Evolutionary conservation across 53 echinoderm and acorn worm species (phyloP).

Genomic region (Patiria pectinifera): DNA sequence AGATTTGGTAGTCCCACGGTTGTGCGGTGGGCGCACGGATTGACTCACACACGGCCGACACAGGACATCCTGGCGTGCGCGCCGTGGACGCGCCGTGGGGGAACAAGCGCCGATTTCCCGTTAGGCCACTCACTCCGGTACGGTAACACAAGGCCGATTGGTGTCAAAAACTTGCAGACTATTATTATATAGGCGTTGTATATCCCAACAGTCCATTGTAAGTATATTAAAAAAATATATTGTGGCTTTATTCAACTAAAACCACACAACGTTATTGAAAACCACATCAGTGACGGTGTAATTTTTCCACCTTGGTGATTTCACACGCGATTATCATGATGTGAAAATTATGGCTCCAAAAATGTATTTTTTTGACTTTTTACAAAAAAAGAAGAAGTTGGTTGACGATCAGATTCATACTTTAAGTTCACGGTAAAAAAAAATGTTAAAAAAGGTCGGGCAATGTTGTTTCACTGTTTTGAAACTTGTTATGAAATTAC

Average conservation of each 20-base stretch:
- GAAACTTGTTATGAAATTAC: too few relatives aligned
- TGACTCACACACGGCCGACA: conserved; percentile 9
- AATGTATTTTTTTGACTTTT: background rate
- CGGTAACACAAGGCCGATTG: conserved; percentile 22
- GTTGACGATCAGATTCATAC: too few relatives aligned
- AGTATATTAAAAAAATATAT: background rate
- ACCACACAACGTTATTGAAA: background rate
- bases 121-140: conserved; percentile 8
- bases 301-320: background rate
- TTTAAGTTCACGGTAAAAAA: too few relatives aligned
- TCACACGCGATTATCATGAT: background rate
- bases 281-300: background rate
- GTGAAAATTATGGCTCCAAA: background rate
- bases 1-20: conserved; percentile 12
- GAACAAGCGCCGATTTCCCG: conserved; percentile 18
- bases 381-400: background rate
- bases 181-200: background rate
- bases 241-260: background rate
- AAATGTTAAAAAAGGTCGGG: too few relatives aligned
- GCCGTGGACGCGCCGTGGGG: conserved; percentile 32
- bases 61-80: conserved; percentile 24
- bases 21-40: conserved; percentile 18
- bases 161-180: background rate
- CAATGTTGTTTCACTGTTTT: too few relatives aligned
- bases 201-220: background rate